Evolutionary conservation across 2,113 vertebrate species (phyloP), one percentile per base, ranked within the genome.

Genomic region (Bostrychus sinensis): DNA sequence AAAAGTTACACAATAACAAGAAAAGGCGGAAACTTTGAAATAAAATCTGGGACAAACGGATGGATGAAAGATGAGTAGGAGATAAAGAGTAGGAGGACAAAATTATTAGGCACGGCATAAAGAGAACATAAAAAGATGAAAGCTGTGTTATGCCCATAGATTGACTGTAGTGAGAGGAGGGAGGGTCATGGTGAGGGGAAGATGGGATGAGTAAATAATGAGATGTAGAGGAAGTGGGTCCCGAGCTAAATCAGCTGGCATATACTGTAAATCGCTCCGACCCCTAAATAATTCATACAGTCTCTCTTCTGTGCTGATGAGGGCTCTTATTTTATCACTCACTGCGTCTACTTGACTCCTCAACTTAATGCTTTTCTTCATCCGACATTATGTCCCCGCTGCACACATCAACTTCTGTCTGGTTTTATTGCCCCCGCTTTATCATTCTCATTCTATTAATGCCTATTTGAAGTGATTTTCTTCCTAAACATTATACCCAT

Each of bases 241-340:
- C 48, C 78, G 66, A 77, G 66, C 73, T 75, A 73, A 73, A 56
- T 82, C 87, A 76, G 78, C 81, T 75, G 72, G 60, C 60, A 43
- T 62, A 9, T 83, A 81, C 85, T 81, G 86, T 87, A 89, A 88
- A 84, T 88, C 75, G 77, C 56, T 73, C 51, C n/a, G 38, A 76
- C 76, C 67, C 78, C 75, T 89, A 85, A 88, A 89, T 90, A 88
- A 89, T 89, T 91, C 66, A 89, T 85, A 80, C 51, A 71, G 76
- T 70, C 70, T 64, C 72, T 67, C 76, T 69, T 75, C 34, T 50
- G 55, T 77, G 61, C 79, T 77, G 56, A 81, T 83, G 74, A 82
- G 64, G 7, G 34, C 70, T 79, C 72, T 81, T 78, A 70, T 84
- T 87, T 85, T 77, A 85, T 78, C 48, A 53, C 76, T 69, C 19